A percentile compares a stretch with the other conserved stretches of the same genome.
Evolutionary conservation across 1,140 invertebrate genomes (phyloP).

Genomic region (Antheraea pernyi): DNA sequence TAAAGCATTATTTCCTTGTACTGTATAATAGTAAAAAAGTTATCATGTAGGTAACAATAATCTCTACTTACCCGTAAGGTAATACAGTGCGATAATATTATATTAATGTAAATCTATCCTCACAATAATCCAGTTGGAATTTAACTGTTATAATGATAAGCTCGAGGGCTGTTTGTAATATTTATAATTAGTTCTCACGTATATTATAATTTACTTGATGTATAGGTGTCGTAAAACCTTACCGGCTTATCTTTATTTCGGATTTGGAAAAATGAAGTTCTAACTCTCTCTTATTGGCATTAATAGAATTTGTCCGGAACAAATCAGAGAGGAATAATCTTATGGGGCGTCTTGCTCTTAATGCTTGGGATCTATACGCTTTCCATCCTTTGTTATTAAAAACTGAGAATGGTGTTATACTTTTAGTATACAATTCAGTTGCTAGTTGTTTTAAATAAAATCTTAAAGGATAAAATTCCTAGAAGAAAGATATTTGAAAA

Average conservation of each 20-base stretch:
- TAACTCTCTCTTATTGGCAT: neutral
- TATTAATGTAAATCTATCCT: neutral
- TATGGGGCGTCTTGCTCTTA: no score
- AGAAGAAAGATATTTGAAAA: no score
- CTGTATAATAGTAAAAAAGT: no score
- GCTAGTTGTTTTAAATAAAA: no score
- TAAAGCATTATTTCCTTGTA: no score
- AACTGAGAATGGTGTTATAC: no score
- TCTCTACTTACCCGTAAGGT: neutral
- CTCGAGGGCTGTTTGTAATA: neutral
- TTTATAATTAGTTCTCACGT: neutral
- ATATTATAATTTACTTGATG: neutral
- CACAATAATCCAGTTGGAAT: constrained; percentile 9
- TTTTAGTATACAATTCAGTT: no score
- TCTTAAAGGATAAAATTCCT: no score
- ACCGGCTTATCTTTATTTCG: neutral
- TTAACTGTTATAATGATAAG: neutral
- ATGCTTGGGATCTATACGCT: no score
- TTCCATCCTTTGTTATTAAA: no score
- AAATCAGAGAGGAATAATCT: no score
- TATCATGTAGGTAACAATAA: neutral
- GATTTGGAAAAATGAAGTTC: neutral
- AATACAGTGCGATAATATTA: neutral
- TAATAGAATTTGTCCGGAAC: neutral
- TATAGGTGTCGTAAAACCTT: neutral